Evolutionary conservation across 2,797 vertebrate genomes (phyloP).

Genomic region (Cirrhinus molitorella): DNA sequence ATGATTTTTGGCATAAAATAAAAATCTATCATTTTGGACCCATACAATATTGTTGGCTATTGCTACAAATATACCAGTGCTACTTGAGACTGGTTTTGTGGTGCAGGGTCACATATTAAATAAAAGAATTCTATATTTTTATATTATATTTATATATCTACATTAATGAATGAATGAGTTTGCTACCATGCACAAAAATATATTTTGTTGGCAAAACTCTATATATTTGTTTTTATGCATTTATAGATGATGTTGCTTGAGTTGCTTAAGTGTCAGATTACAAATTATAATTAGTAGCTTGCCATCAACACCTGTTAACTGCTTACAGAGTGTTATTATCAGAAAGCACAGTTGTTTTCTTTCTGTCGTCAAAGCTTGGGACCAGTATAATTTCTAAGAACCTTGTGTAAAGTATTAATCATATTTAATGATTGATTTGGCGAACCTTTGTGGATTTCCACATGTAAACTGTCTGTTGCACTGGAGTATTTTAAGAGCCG

Average conservation of each 20-base stretch:
- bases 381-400: neutral
- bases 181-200: neutral
- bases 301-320: neutral
- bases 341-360: neutral
- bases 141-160: too few species aligned
- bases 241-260: neutral
- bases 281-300: neutral
- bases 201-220: too few species aligned
- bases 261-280: neutral
- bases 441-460: constrained; percentile 39
- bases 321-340: neutral
- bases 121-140: too few species aligned
- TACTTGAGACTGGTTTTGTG: too few species aligned
- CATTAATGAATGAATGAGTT: too few species aligned
- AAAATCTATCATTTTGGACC: too few species aligned
- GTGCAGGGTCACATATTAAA: too few species aligned
- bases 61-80: too few species aligned
- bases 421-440: constrained; percentile 51
- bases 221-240: too few species aligned
- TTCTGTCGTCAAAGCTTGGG: neutral
- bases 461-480: constrained; percentile 45
- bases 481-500: constrained; percentile 27
- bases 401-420: constrained; percentile 20
- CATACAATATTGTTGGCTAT: too few species aligned
- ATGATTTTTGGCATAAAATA: too few species aligned